These are phyloP conservation scores for Bergia puertoricense DNA, from an alignment of 92 coral and sea anemone species.

Conservation along the genomic window DNA sequence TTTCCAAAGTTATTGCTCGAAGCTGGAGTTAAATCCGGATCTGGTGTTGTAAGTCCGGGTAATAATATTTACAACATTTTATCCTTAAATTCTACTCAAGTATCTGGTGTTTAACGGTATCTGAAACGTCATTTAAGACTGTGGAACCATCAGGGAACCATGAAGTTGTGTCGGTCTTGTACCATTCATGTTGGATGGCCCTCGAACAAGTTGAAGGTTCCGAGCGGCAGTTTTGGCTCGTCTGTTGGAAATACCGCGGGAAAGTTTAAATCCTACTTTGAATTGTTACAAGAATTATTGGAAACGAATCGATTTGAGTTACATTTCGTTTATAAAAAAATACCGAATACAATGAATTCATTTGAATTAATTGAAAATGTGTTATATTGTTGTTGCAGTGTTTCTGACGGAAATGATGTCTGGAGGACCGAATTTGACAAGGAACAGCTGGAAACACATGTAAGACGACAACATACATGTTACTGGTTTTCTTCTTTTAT, in stretches of 20 bases:
- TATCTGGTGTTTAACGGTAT: neutral
- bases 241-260: constrained; percentile 17
- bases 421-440: constrained; percentile 76
- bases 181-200: neutral
- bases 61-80: neutral
- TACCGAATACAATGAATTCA: too few relatives aligned
- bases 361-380: too few relatives aligned
- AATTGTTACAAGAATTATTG: neutral
- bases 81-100: neutral
- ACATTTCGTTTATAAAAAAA: neutral
- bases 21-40: neutral
- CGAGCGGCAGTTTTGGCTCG: neutral
- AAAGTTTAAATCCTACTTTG: neutral
- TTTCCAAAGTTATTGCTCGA: neutral
- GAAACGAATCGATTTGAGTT: neutral
- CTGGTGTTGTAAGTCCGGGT: neutral
- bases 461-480: constrained; percentile 38
- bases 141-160: constrained; percentile 1
- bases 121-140: neutral
- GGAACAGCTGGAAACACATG: constrained; percentile 79
- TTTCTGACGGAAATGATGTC: constrained; percentile 77
- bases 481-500: neutral
- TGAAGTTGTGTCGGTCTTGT: neutral
- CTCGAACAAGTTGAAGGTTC: neutral
- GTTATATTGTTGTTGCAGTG: constrained; percentile 40